Evolutionary conservation across 2,113 vertebrate species (phyloP).

Genomic region (Antechinus flavipes): DNA sequence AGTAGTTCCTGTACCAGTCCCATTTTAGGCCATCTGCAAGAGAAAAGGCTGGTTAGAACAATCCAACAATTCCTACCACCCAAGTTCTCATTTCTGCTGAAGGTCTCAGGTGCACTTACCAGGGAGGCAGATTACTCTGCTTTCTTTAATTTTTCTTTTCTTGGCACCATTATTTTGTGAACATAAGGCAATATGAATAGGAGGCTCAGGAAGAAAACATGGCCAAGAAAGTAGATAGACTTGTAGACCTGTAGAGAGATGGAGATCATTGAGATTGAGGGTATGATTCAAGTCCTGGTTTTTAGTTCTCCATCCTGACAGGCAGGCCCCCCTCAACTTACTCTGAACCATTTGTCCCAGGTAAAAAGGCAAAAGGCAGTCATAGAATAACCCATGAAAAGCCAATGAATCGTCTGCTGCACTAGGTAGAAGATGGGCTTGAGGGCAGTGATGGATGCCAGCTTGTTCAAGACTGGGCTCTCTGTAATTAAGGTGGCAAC

Average conservation of each 20-base stretch:
- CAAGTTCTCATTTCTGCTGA: neutral
- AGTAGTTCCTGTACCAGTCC: constrained; percentile 64
- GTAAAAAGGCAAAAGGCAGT: constrained; percentile 96
- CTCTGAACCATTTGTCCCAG: constrained; percentile 98
- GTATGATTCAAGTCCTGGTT: neutral
- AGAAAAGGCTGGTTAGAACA: neutral
- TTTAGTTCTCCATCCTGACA: neutral
- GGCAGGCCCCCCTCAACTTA: constrained; percentile 55
- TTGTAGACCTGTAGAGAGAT: constrained; percentile 90
- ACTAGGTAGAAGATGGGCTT: constrained; percentile 90
- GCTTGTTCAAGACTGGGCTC: constrained; percentile 86
- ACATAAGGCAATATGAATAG: constrained; percentile 90
- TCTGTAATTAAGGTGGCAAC: constrained; percentile 87
- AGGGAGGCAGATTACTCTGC: constrained; percentile 79
- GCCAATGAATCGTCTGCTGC: constrained; percentile 95
- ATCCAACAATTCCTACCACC: neutral
- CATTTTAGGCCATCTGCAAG: constrained; percentile 80
- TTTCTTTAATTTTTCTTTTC: constrained; percentile 88
- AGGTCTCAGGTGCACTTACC: constrained; percentile 61
- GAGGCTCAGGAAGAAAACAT: constrained; percentile 90
- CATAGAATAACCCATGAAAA: constrained; percentile 97
- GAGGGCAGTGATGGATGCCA: constrained; percentile 86
- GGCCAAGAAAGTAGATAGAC: constrained; percentile 94
- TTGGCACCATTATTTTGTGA: constrained; percentile 92
- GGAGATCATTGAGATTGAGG: neutral